Conservation (phyloP, 2,797 vertebrate genomes). For the Sebastes taczanowskii region DNA sequence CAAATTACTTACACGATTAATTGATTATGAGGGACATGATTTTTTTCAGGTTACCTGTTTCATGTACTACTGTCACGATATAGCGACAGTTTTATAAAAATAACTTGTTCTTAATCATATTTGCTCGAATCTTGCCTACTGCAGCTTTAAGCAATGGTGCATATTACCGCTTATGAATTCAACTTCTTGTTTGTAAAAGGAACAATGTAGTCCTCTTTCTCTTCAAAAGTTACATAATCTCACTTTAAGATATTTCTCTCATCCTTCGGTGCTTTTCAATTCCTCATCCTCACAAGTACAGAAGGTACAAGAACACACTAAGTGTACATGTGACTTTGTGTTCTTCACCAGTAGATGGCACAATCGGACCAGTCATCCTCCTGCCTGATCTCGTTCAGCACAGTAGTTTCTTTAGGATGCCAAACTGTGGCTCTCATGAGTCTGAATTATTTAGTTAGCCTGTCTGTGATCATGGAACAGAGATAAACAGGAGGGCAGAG, state of each 20-base stretch:
- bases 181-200: not conserved
- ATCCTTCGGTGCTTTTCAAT: not conserved
- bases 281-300: not conserved
- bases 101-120: too few relatives aligned
- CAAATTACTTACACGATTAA: too few relatives aligned
- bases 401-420: not conserved
- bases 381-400: not conserved
- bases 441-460: constrained; percentile 66
- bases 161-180: not conserved
- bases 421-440: constrained; percentile 1
- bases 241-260: not conserved
- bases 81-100: too few relatives aligned
- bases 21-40: too few relatives aligned
- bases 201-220: not conserved
- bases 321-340: not conserved
- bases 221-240: not conserved
- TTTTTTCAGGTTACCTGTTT: too few relatives aligned
- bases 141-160: too few relatives aligned
- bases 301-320: not conserved
- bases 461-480: constrained; percentile 38
- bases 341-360: constrained; percentile 54
- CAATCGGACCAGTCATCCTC: not conserved
- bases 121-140: too few relatives aligned
- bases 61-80: too few relatives aligned
- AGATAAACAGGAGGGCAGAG: constrained; percentile 44